These are phyloP conservation scores for Ectemnius continuus DNA, from an alignment of 2,888 invertebrate genomes.

Conservation along the genomic window DNA sequence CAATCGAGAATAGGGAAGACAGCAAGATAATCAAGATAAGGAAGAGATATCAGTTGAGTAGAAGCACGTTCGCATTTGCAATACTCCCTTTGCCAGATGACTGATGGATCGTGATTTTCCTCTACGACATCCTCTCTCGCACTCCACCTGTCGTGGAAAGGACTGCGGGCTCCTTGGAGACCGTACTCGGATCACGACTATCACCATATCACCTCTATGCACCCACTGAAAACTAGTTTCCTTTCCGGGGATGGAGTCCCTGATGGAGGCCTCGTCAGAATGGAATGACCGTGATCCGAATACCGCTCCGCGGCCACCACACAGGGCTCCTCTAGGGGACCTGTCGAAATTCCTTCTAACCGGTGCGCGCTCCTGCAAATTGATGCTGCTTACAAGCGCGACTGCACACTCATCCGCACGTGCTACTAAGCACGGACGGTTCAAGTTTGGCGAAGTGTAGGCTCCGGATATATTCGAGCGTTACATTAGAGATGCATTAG, in stretches of 20 bases:
- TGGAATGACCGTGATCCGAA: conserved; percentile 49
- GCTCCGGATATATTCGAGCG: background rate
- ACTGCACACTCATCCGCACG: background rate
- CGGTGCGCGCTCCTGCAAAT: background rate
- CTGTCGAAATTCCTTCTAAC: background rate
- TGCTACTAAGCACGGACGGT: background rate
- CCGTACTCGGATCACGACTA: conserved; percentile 46
- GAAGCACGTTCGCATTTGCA: conserved; percentile 31
- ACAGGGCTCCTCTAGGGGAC: conserved; percentile 41
- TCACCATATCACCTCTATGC: background rate
- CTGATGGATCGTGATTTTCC: conserved; percentile 9
- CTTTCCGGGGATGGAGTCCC: background rate
- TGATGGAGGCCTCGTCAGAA: conserved; percentile 8
- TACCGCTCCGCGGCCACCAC: conserved; percentile 53
- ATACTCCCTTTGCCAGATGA: conserved; percentile 51
- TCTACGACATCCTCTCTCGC: conserved; percentile 12
- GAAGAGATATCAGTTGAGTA: conserved; percentile 17
- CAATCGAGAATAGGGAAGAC: conserved; percentile 7
- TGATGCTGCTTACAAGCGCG: too few species aligned
- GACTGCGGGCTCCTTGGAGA: conserved; percentile 42
- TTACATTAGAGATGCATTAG: conserved; percentile 3
- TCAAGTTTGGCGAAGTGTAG: background rate
- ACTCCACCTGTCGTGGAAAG: conserved; percentile 17
- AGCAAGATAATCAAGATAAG: conserved; percentile 17
- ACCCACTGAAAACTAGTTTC: conserved; percentile 10